Conservation (phyloP, 2,888 invertebrate genomes). For the Eremobia ochroleuca region DNA sequence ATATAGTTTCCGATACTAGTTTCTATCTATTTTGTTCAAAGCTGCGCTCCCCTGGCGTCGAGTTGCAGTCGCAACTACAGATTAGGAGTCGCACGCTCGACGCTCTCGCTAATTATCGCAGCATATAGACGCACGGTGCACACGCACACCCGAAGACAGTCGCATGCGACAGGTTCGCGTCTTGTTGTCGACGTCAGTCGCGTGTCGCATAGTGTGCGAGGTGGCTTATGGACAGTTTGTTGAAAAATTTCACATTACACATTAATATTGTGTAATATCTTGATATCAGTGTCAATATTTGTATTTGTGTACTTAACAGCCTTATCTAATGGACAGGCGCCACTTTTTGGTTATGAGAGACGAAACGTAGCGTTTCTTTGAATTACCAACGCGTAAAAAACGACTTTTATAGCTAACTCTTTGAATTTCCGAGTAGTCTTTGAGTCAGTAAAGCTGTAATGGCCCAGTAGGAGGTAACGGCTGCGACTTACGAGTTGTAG, state of each 20-base stretch:
- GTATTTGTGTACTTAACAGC: not conserved
- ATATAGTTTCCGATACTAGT: no score
- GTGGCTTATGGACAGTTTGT: constrained; percentile 16
- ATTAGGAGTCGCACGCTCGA: not conserved
- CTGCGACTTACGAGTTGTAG: no score
- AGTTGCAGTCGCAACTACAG: not conserved
- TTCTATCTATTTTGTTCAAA: not conserved
- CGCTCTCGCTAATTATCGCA: not conserved
- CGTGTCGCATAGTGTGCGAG: constrained; percentile 2
- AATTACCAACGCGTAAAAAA: not conserved
- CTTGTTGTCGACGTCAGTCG: no score
- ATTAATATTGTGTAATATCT: constrained; percentile 22
- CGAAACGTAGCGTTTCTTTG: not conserved
- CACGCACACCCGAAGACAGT: not conserved
- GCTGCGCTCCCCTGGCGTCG: not conserved
- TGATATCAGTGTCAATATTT: constrained; percentile 37
- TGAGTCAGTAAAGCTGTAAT: not conserved
- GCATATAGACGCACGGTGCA: not conserved
- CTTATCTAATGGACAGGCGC: constrained; percentile 38
- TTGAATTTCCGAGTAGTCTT: not conserved
- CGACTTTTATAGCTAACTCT: not conserved
- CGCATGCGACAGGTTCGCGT: not conserved
- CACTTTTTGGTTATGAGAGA: constrained; percentile 1
- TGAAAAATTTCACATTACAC: constrained; percentile 13
- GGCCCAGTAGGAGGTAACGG: no score